phyloP scores from a whole-genome alignment of 2,797 vertebrate species.

The Craterocephalus amniculus region DNA sequence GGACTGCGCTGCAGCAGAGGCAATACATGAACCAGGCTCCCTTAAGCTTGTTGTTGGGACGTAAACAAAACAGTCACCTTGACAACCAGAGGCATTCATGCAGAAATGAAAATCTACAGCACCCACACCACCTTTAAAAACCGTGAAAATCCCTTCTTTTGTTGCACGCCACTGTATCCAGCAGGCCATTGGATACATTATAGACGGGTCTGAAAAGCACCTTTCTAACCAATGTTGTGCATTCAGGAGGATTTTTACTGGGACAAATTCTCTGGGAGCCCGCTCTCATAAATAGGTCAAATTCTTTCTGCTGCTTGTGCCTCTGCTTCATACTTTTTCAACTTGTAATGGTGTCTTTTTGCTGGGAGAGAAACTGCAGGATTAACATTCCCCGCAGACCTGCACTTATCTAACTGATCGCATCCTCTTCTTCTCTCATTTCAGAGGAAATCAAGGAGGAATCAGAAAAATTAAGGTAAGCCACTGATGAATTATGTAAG shows the following conservation, averaged over 20 bases:
- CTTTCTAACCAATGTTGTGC: neutral
- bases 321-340: neutral
- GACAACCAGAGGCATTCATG: conserved; percentile 11
- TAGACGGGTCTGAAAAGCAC: neutral
- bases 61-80: conserved; percentile 42
- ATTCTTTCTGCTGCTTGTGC: conserved; percentile 11
- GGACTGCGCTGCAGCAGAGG: conserved; percentile 31
- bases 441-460: conserved; percentile 83
- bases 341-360: neutral
- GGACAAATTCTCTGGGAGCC: neutral
- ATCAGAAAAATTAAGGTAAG: conserved; percentile 83
- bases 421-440: conserved; percentile 51
- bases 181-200: neutral
- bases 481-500: conserved; percentile 20
- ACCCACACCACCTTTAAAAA: neutral
- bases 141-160: neutral
- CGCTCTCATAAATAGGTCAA: conserved; percentile 16
- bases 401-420: conserved; percentile 30
- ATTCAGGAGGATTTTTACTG: neutral
- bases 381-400: conserved; percentile 20
- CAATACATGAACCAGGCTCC: conserved; percentile 34
- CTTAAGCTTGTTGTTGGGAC: conserved; percentile 9
- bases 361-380: conserved; percentile 28
- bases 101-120: neutral
- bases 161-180: neutral